Evolutionary conservation across 1,140 invertebrate genomes (phyloP).

Genomic region (Apis florea): DNA sequence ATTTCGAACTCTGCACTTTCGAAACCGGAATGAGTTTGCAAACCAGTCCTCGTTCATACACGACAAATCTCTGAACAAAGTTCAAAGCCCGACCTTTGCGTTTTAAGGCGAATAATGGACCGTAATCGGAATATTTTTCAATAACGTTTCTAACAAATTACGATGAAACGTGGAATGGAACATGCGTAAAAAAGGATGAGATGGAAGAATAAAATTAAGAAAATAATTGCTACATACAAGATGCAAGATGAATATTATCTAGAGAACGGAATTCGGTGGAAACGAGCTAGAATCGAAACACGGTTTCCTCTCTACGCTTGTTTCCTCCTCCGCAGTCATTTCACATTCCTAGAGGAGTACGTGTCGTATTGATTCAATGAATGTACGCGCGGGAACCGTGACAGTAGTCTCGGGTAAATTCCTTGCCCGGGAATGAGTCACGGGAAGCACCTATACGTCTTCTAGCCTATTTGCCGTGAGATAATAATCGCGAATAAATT

Average conservation of each 20-base stretch:
- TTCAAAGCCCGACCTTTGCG: neutral
- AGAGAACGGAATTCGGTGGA: slow-evolving; percentile 3
- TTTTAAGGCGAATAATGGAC: neutral
- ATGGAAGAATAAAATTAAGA: neutral
- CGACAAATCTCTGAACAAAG: slow-evolving; percentile 4
- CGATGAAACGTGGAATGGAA: too few relatives aligned
- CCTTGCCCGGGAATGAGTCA: slow-evolving; percentile 60
- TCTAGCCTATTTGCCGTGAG: slow-evolving; percentile 50
- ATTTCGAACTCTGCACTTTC: neutral
- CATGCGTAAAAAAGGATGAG: too few relatives aligned
- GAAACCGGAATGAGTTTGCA: slow-evolving; percentile 4
- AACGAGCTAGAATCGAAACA: slow-evolving; percentile 16
- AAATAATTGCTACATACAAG: neutral
- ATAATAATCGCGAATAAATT: slow-evolving; percentile 58
- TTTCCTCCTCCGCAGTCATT: slow-evolving; percentile 41
- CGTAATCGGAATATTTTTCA: neutral
- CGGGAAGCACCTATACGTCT: slow-evolving; percentile 60
- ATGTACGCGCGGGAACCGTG: slow-evolving; percentile 12
- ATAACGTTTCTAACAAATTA: neutral
- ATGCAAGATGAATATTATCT: neutral
- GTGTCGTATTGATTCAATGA: slow-evolving; percentile 57
- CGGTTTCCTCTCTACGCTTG: slow-evolving; percentile 7
- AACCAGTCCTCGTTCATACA: slow-evolving; percentile 5
- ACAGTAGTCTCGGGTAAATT: slow-evolving; percentile 58
- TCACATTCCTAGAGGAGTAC: slow-evolving; percentile 56